Base-by-base conservation (phyloP, 2,888 invertebrate genomes). In the Teleogryllus oceanicus region DNA sequence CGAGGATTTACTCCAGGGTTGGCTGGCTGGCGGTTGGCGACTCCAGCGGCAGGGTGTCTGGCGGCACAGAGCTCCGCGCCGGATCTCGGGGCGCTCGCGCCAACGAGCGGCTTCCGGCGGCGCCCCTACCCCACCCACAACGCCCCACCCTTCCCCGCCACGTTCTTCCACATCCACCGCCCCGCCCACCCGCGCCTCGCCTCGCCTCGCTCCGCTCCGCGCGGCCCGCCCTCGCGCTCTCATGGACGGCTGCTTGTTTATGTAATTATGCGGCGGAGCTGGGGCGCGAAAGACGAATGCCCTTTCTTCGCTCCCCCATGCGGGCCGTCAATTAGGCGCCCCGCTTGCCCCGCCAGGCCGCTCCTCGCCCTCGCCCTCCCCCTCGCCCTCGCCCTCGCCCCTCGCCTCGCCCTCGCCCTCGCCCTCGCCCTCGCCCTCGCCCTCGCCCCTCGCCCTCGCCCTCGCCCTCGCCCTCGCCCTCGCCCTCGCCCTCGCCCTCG, bases 241-340 rank as follows among this genome's bases (percentile, higher is more conserved):
- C 62, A 62, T 62, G 62, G n/a, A 13, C 62, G 62, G 62, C 62
- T 62, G 62, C 62, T 62, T 62, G 62, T n/a, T 62, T 62, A 62
- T 62, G 62, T 62, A 62, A 62, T 62, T 62, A 62, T 62, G 62
- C 62, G n/a, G 62, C 62, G 16, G 16, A 62, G 62, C 62, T 13
- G n/a, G 62, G n/a, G 62, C 62, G 62, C 62, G 62, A 62, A 62
- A 62, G 62, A 62, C 62, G 62, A 62, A 62, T 62, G 62, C 62
- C 62, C 62, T 62, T 62, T n/a, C 62, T 62, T 62, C 16, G 62
- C 62, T 62, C 62, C 62, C 62, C 62, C 62, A 62, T 62, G 62
- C 62, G 62, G 62, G 62, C n/a, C 62, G 62, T 62, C 62, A 62
- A 62, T 62, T 62, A 62, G 62, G n/a, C 62, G 16, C 37, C 37